A percentile compares a stretch with the other conserved stretches of the same genome.
These are phyloP conservation scores for Cathartes aura DNA, from an alignment of 2,113 vertebrate genomes.

Conservation along the genomic window DNA sequence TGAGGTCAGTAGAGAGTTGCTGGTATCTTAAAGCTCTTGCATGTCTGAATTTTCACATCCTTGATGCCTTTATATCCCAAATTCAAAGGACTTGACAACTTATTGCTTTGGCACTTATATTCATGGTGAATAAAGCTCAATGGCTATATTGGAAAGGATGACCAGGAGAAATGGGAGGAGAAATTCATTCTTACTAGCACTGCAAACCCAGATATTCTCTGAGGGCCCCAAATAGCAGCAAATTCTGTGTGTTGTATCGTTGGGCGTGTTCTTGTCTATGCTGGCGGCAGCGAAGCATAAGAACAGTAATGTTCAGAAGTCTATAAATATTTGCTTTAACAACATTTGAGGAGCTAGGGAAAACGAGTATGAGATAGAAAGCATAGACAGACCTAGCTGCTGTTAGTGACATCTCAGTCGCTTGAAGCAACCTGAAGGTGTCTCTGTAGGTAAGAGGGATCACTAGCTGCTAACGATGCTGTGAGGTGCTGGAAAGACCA, in stretches of 20 bases:
- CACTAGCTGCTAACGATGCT: background rate
- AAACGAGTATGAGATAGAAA: background rate
- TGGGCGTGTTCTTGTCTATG: background rate
- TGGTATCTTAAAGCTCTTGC: background rate
- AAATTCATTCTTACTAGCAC: background rate
- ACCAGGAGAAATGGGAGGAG: background rate
- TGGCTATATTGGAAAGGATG: background rate
- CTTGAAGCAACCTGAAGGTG: background rate
- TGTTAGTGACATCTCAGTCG: background rate
- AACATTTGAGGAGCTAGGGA: background rate
- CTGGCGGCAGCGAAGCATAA: background rate
- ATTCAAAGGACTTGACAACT: background rate
- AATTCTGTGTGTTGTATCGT: fast-evolving
- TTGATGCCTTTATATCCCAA: background rate
- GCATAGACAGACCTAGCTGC: background rate
- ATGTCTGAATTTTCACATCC: background rate
- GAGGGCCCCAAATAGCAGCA: background rate
- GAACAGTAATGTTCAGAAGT: background rate
- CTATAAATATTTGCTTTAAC: background rate
- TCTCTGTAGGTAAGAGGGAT: background rate
- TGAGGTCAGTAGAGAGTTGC: background rate
- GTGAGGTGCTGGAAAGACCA: background rate
- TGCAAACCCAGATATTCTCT: background rate
- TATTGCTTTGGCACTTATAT: background rate
- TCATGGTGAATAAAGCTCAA: background rate